Base-by-base conservation (phyloP, 2,113 vertebrate species). In the Enhydra lutris region DNA sequence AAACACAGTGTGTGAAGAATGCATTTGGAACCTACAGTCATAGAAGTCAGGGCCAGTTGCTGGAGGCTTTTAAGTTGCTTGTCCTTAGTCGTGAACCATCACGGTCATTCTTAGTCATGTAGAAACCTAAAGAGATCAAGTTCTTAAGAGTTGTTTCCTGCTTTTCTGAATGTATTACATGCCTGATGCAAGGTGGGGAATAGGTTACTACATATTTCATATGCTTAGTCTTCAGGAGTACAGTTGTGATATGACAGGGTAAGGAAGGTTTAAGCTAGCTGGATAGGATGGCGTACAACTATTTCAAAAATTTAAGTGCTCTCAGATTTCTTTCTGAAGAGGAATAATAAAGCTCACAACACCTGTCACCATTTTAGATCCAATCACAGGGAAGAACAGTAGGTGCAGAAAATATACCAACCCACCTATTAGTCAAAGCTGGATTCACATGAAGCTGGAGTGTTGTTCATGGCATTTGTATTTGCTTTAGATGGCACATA, bases 381-480 rank as follows among this genome's bases (percentile, higher is more conserved):
- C 34, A 93, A 20, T 96, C 61, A 97, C 79, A 73, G 93, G n/a
- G 71, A 93, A 95, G 24, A 95, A 85, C 29, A 67, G 13, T 78
- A 65, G 24, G n/a, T 87, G 20, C n/a, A 86, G 21, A 94, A 96
- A 93, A 82, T 18, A 73, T 0, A 24, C 2, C 45, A 89, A 74
- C 10, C 24, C 23, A 36, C 31, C 52, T 45, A 61, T 69, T 42
- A 65, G n/a, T 87, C 57, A 83, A 55, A 80, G 7, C 34, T 67
- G 63, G 42, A 34, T 71, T 86, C 57, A 23, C 4, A 12, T 4
- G 24, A 18, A 76, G 47, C 23, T 36, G 67, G 14, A n/a, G 42
- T 23, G 4, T 47, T 55, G 10, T 11, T 78, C 81, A 36, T 8
- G 55, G 50, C 4, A 36, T 67, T 47, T 76, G 31, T 34, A 10